These are phyloP conservation scores for Bryconaethiops microstoma DNA, from an alignment of 2,797 vertebrate species.

Conservation along the genomic window DNA sequence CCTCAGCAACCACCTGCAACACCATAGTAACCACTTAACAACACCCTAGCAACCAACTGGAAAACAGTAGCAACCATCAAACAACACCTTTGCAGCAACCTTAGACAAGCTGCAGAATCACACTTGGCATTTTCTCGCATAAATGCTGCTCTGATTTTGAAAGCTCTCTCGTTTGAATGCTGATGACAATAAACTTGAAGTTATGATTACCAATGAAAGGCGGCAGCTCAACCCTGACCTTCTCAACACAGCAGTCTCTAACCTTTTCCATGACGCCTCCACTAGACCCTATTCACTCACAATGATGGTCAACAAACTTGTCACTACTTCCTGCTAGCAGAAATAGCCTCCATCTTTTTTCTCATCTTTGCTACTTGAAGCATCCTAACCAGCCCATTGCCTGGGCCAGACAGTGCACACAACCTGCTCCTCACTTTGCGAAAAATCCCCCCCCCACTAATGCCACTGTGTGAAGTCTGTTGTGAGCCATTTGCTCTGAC, in stretches of 20 bases:
- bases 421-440: slow-evolving; percentile 70
- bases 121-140: too few species aligned
- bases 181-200: too few species aligned
- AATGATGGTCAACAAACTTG: slow-evolving; percentile 57
- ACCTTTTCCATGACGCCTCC: slow-evolving; percentile 23
- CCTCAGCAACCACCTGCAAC: too few species aligned
- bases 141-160: neutral
- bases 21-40: too few species aligned
- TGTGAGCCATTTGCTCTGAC: slow-evolving; percentile 74
- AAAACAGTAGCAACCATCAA: too few species aligned
- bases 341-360: slow-evolving; percentile 57
- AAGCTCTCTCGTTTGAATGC: neutral
- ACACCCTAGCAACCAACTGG: too few species aligned
- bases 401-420: slow-evolving; percentile 60
- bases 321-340: slow-evolving; percentile 51
- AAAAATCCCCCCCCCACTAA: slow-evolving; percentile 70
- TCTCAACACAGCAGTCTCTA: neutral
- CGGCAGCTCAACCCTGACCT: slow-evolving; percentile 18
- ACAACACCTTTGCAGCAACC: too few species aligned
- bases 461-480: slow-evolving; percentile 67
- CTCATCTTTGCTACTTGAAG: slow-evolving; percentile 62
- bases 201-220: neutral
- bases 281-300: neutral
- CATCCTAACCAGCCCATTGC: slow-evolving; percentile 66
- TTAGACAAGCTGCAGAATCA: too few species aligned